phyloP scores from a whole-genome alignment of 2,797 vertebrate species.

The Oryzias dopingdopingensis region DNA sequence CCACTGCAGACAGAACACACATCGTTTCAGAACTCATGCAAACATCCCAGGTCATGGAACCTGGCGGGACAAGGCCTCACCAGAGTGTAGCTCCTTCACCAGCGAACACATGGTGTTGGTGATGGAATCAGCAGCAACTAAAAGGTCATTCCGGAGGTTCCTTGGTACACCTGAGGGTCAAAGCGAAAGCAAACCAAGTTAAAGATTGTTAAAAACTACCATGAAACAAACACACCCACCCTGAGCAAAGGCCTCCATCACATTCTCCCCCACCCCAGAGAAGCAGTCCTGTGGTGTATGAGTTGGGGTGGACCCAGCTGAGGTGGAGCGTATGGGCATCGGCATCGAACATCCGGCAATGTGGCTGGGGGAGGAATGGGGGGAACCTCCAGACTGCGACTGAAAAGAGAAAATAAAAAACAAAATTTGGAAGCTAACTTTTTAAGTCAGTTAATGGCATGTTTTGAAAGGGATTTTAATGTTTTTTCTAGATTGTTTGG shows the following conservation, averaged over 20 bases:
- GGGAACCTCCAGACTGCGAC: slow-evolving; percentile 88
- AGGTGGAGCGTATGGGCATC: slow-evolving; percentile 90
- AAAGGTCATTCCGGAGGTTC: slow-evolving; percentile 93
- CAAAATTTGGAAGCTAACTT: too few relatives aligned
- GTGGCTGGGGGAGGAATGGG: slow-evolving; percentile 90
- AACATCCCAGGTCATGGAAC: neutral
- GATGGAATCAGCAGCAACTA: slow-evolving; percentile 97
- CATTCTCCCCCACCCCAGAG: slow-evolving; percentile 84
- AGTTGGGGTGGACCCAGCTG: slow-evolving; percentile 91
- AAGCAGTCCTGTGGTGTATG: slow-evolving; percentile 88
- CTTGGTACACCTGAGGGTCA: slow-evolving; percentile 85
- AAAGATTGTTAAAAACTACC: too few relatives aligned
- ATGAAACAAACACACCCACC: slow-evolving; percentile 71
- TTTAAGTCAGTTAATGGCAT: too few relatives aligned
- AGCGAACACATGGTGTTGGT: slow-evolving; percentile 98
- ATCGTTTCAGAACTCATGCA: slow-evolving; percentile 9
- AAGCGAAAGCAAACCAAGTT: too few relatives aligned
- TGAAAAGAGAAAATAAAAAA: slow-evolving; percentile 49
- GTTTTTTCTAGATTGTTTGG: too few relatives aligned
- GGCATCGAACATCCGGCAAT: slow-evolving; percentile 87
- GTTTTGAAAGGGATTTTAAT: too few relatives aligned
- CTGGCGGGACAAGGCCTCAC: slow-evolving; percentile 62
- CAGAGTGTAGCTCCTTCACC: slow-evolving; percentile 97
- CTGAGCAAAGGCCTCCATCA: slow-evolving; percentile 90
- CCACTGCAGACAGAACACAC: slow-evolving; percentile 71